Base-by-base conservation (phyloP, 2,888 invertebrate species). In the Rhogogaster chlorosoma region DNA sequence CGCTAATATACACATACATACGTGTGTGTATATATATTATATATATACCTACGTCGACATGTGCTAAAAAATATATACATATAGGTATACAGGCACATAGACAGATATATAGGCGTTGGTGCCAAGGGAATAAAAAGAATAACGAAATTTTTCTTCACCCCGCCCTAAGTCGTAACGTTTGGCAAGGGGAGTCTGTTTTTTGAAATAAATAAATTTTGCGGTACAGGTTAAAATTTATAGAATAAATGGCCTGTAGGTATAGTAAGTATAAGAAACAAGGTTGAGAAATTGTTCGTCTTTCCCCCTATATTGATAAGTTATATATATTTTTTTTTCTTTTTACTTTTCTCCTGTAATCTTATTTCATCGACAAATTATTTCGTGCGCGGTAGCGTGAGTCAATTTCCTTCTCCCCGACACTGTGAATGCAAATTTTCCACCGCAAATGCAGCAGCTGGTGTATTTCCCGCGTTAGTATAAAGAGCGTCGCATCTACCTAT, bases 391-490 rank as follows among this genome's bases (percentile, higher is more conserved):
- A 80, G 80, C 36, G 22, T 22, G 32, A 80, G 80, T 80, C 80
- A 80, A 80, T 80, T 80, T 80, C 38, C 36, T 61, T 22, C 57
- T 36, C 32, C 42, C 45, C 45, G 61, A 80, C 38, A 80, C 80
- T 57, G 80, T 61, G 36, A 80, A 80, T 80, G 80, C 80, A 80
- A 80, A 80, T 80, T 80, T 61, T 61, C 3, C 38, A 57, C 38
- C 80, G 80, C 61, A 61, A 80, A 80, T 80, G 61, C 80, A 80
- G 77, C 80, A 80, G 80, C 57, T 80, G 80, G 80, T 6, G 26
- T 38, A 38, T 57, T 80, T 80, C 57, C 80, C 80, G 80, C 80
- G 80, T 80, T 80, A 80, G 45, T 53, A 53, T 38, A 77, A 67
- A 67, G 67, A 67, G 67, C 67, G 67, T 67, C 67, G 67, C 18